A percentile compares a stretch with the other conserved stretches of the same genome.
Conservation (phyloP, 2,797 vertebrate genomes). For the Eremophila alpestris region DNA sequence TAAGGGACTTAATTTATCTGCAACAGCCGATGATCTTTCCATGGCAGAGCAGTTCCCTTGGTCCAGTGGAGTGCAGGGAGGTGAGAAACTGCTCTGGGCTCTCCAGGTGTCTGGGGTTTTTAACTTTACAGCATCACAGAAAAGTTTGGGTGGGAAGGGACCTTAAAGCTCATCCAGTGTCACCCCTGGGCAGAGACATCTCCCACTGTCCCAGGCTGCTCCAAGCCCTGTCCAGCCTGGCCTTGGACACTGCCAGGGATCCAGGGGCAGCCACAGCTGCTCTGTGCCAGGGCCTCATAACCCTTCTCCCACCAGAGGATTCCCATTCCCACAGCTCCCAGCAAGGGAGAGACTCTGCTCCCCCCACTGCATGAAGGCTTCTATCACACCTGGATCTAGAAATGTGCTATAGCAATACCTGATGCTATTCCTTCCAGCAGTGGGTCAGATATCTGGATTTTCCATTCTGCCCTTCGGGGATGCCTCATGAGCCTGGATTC, state of each 20-base stretch:
- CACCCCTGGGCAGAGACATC: not conserved
- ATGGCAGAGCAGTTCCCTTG: not conserved
- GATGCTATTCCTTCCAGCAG: not conserved
- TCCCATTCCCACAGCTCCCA: not conserved
- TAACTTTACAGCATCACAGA: not conserved
- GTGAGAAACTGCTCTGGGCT: not conserved
- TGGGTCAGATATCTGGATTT: not conserved
- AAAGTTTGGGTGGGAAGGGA: not conserved
- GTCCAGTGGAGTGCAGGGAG: not conserved
- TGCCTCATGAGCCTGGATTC: not conserved
- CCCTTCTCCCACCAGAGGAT: not conserved
- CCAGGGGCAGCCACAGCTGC: not conserved
- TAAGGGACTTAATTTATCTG: not conserved
- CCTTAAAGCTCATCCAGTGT: accelerated
- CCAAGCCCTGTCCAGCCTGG: not conserved
- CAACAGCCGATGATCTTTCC: not conserved
- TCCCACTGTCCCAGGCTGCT: not conserved
- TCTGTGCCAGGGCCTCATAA: not conserved
- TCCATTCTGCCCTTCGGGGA: not conserved
- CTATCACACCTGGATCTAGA: not conserved
- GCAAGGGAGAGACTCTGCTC: not conserved
- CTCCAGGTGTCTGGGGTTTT: not conserved
- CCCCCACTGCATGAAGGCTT: not conserved
- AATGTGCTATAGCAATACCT: not conserved
- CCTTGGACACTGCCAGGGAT: not conserved